Conservation (phyloP, 2,888 invertebrate genomes). For the Orthosia cruda region DNA sequence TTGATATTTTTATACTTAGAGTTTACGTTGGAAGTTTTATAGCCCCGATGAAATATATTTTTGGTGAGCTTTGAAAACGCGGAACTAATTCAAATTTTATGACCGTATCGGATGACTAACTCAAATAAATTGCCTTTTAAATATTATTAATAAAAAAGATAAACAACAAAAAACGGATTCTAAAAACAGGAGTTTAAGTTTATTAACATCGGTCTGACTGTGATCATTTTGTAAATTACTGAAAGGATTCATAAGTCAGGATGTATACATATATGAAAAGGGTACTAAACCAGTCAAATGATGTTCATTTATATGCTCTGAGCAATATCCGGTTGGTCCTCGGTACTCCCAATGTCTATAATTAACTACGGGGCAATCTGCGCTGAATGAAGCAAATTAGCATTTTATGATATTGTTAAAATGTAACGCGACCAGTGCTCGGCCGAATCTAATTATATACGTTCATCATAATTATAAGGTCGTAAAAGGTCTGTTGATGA, state of each 20-base stretch:
- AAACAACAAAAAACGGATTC: conserved; percentile 6
- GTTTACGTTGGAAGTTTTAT: no score
- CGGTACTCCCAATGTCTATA: conserved; percentile 69
- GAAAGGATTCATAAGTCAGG: conserved; percentile 30
- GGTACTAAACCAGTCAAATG: no score
- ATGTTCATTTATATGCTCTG: no score
- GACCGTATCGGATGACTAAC: no score
- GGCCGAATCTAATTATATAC: conserved; percentile 26
- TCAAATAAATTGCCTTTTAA: no score
- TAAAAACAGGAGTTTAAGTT: conserved; percentile 27
- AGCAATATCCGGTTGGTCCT: no score
- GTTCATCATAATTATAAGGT: conserved; percentile 30
- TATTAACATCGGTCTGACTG: conserved; percentile 47
- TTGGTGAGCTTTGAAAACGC: no score
- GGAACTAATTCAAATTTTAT: no score
- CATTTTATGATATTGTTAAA: conserved; percentile 53
- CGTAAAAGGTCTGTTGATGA: conserved; percentile 23
- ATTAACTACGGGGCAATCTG: conserved; percentile 70
- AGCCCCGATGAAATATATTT: no score
- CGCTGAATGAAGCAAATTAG: conserved; percentile 68
- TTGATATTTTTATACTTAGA: no score
- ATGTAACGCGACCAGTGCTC: conserved; percentile 37
- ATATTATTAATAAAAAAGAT: conserved; percentile 8
- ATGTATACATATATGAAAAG: no score
- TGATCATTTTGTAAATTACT: conserved; percentile 70